phyloP scores from a whole-genome alignment of 2,113 vertebrate genomes.

The Takifugu flavidus region DNA sequence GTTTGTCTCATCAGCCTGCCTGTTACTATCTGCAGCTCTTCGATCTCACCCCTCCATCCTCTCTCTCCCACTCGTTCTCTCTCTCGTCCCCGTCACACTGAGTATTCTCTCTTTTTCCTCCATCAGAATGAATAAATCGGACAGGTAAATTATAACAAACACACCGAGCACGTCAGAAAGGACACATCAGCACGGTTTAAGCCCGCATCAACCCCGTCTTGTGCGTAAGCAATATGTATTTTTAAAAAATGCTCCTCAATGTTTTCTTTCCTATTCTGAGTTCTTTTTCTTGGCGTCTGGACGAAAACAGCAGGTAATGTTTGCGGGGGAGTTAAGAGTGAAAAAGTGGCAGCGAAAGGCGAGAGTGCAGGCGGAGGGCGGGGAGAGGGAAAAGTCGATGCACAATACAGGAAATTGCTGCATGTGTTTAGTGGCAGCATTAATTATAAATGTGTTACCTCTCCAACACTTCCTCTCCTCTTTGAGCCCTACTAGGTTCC shows the following conservation, averaged over 20 bases:
- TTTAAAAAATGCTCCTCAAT: conserved; percentile 3
- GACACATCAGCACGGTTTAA: too few relatives aligned
- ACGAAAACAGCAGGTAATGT: conserved; percentile 48
- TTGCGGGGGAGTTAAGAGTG: conserved; percentile 51
- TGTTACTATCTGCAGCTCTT: conserved; percentile 39
- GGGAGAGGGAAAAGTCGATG: conserved; percentile 32
- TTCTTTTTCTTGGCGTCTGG: conserved; percentile 44
- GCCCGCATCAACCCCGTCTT: too few relatives aligned
- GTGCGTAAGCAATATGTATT: background rate
- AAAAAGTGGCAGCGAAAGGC: conserved; percentile 17
- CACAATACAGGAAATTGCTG: conserved; percentile 19
- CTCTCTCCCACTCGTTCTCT: conserved; percentile 33
- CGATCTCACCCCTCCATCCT: conserved; percentile 43
- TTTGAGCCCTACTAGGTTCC: too few relatives aligned
- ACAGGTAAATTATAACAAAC: background rate
- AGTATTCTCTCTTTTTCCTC: conserved; percentile 18
- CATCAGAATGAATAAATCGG: conserved; percentile 26
- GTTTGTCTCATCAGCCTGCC: conserved; percentile 29
- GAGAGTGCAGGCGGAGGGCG: conserved; percentile 20
- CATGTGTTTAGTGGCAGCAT: background rate
- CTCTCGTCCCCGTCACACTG: conserved; percentile 38
- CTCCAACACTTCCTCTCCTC: too few relatives aligned
- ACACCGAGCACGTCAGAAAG: too few relatives aligned
- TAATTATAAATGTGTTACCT: background rate
- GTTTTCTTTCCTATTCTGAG: conserved; percentile 12